Conservation (phyloP, 1,140 invertebrate genomes). For the Hermatobates lingyangjiaoensis region DNA sequence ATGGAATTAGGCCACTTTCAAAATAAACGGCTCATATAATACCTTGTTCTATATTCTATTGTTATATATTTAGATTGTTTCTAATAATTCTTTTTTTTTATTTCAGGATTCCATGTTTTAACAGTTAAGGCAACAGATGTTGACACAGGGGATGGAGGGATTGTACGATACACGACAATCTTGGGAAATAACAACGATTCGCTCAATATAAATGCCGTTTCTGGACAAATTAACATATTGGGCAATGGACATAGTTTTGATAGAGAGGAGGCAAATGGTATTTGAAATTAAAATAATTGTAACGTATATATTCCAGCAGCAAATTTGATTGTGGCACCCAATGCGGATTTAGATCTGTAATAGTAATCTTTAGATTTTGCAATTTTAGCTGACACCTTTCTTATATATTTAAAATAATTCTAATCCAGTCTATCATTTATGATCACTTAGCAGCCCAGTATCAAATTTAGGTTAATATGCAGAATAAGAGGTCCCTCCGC, state of each 20-base stretch:
- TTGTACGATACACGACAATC: slow-evolving; percentile 39
- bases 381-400: too few relatives aligned
- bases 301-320: too few relatives aligned
- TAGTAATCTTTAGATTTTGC: too few relatives aligned
- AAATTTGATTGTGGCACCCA: too few relatives aligned
- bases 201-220: slow-evolving; percentile 53
- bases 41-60: neutral
- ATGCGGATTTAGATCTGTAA: too few relatives aligned
- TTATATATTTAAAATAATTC: too few relatives aligned
- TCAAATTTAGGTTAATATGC: too few relatives aligned
- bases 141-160: slow-evolving; percentile 42
- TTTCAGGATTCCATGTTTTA: slow-evolving; percentile 7
- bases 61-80: neutral
- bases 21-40: neutral
- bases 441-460: too few relatives aligned
- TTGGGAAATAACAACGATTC: slow-evolving; percentile 51
- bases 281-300: neutral
- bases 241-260: slow-evolving; percentile 57
- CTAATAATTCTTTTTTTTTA: neutral
- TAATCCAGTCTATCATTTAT: too few relatives aligned
- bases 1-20: too few relatives aligned
- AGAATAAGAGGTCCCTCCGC: too few relatives aligned
- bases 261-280: slow-evolving; percentile 48
- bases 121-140: slow-evolving; percentile 45
- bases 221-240: slow-evolving; percentile 59